These are phyloP conservation scores for Sphaerophoria rueppellii DNA, from an alignment of 2,888 invertebrate genomes.

Conservation along the genomic window DNA sequence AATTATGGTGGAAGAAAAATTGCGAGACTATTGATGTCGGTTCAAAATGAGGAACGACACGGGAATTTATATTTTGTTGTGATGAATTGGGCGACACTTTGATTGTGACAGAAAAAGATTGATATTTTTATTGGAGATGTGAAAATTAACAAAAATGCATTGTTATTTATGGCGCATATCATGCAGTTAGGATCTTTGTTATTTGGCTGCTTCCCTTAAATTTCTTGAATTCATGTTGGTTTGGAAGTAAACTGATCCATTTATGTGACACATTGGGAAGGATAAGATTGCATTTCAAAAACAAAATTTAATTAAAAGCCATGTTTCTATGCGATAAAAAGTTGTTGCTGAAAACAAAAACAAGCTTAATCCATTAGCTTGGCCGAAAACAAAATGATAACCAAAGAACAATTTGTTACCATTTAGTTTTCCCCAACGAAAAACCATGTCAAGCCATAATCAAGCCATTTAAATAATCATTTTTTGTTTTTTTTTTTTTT, in stretches of 20 bases:
- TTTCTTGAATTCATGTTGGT: too few relatives aligned
- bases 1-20: constrained; percentile 54
- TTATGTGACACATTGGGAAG: too few relatives aligned
- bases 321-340: background rate
- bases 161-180: too few relatives aligned
- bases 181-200: too few relatives aligned
- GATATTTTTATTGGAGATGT: constrained; percentile 26
- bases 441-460: constrained; percentile 44
- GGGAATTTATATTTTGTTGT: constrained; percentile 56
- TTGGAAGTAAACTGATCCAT: too few relatives aligned
- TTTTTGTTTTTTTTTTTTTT: background rate
- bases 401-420: constrained; percentile 31
- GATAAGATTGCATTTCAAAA: too few relatives aligned
- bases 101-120: constrained; percentile 44
- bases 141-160: too few relatives aligned
- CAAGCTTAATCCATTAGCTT: constrained; percentile 14
- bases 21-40: constrained; percentile 44
- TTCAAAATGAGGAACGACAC: constrained; percentile 40
- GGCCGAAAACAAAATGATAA: background rate
- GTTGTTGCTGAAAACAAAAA: background rate
- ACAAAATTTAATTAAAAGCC: background rate
- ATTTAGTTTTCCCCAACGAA: constrained; percentile 18
- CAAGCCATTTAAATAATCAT: constrained; percentile 45
- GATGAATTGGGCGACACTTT: constrained; percentile 66
- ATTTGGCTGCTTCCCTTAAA: too few relatives aligned